phyloP scores from a whole-genome alignment of 1,140 invertebrate genomes.

The Drosophila albomicans region DNA sequence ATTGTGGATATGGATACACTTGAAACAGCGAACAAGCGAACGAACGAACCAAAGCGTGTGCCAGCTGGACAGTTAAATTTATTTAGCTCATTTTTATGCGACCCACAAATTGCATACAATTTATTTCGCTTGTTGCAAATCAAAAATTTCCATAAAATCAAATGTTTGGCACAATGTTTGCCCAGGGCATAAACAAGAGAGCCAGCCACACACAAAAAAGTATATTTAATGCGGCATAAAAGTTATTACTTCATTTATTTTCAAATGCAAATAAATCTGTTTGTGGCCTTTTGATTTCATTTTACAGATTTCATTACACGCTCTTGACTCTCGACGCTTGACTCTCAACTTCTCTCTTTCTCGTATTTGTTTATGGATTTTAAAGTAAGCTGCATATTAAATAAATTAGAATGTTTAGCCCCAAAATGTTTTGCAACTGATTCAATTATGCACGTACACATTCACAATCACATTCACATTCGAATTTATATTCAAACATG shows the following conservation, averaged over 20 bases:
- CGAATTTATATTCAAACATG: neutral
- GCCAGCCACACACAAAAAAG: conserved; percentile 1
- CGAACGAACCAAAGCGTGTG: neutral
- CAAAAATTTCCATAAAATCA: conserved; percentile 80
- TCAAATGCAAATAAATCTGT: conserved; percentile 78
- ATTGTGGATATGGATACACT: conserved; percentile 45
- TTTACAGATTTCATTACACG: conserved; percentile 30
- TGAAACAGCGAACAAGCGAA: conserved; percentile 6
- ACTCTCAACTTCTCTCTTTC: neutral
- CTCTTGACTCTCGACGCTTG: conserved; percentile 1
- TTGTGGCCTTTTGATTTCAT: conserved; percentile 52
- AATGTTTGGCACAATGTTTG: conserved; percentile 63
- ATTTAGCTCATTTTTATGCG: conserved; percentile 75
- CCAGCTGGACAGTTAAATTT: conserved; percentile 38
- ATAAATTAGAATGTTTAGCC: conserved; percentile 30
- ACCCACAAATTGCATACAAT: conserved; percentile 78
- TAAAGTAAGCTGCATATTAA: conserved; percentile 21
- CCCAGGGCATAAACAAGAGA: conserved; percentile 28
- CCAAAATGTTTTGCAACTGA: conserved; percentile 4
- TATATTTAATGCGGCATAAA: conserved; percentile 77
- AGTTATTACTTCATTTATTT: conserved; percentile 82
- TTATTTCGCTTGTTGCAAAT: conserved; percentile 82
- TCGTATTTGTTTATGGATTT: conserved; percentile 28
- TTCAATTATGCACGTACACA: conserved; percentile 4
- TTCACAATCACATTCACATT: neutral